Evolutionary conservation across 2,113 vertebrate species (phyloP).

Genomic region (Bubo blakistoni): DNA sequence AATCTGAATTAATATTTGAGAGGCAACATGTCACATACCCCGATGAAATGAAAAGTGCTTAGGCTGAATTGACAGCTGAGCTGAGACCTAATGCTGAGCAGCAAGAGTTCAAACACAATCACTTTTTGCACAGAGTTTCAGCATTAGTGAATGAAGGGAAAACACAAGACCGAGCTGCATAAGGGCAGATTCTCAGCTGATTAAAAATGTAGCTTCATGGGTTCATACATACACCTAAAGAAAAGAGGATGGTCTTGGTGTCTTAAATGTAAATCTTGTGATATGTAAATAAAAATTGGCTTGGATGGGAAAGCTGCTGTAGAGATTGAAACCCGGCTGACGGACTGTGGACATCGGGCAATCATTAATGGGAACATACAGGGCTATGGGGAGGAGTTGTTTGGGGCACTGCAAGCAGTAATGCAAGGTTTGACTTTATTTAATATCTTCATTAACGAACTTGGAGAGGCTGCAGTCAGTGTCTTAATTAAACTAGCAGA

Average conservation of each 20-base stretch:
- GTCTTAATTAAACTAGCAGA: slow-evolving; percentile 72
- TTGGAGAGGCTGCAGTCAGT: slow-evolving; percentile 54
- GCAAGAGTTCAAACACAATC: not conserved
- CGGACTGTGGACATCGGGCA: not conserved
- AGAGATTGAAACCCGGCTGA: slow-evolving; percentile 30
- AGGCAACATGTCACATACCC: not conserved
- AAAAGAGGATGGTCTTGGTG: not conserved
- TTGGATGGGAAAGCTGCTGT: not conserved
- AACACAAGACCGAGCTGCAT: not conserved
- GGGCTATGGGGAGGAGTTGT: slow-evolving; percentile 6
- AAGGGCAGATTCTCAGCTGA: not conserved
- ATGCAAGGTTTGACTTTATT: slow-evolving; percentile 40
- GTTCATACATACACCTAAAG: not conserved
- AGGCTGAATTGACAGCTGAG: slow-evolving; percentile 16
- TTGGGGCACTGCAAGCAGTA: slow-evolving; percentile 16
- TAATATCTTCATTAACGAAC: slow-evolving; percentile 65
- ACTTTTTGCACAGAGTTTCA: not conserved
- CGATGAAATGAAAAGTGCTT: slow-evolving; percentile 12
- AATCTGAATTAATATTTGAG: slow-evolving; percentile 23
- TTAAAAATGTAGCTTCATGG: not conserved
- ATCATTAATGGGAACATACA: not conserved
- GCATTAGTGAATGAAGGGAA: not conserved
- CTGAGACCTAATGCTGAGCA: not conserved
- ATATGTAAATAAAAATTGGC: slow-evolving; percentile 5
- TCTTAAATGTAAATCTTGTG: slow-evolving; percentile 35